Percentiles rank a stretch among this genome's conserved stretches.
Conservation (phyloP, 2,113 vertebrate genomes). For the Nansenia antarctica region DNA sequence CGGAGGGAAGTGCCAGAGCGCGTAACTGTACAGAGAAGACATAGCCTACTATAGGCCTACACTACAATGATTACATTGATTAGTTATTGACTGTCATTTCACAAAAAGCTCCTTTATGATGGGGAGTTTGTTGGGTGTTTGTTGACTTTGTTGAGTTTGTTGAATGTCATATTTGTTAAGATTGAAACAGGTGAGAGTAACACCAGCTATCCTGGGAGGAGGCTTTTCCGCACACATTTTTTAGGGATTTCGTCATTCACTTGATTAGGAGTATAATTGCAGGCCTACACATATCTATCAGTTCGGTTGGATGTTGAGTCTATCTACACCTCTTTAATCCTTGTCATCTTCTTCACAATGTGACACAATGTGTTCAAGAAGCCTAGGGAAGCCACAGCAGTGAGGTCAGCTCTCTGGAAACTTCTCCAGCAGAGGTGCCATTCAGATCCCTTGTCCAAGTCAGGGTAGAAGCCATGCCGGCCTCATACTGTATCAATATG, state of each 20-base stretch:
- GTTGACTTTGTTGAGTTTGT: no score
- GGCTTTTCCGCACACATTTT: no score
- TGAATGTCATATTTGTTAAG: no score
- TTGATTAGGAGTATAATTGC: no score
- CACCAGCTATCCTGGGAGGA: no score
- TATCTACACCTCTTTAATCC: not conserved
- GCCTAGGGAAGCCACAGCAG: not conserved
- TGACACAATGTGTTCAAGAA: not conserved
- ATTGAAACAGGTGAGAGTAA: no score
- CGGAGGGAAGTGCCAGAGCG: not conserved
- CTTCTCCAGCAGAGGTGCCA: constrained; percentile 43
- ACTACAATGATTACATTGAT: not conserved
- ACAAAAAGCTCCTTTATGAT: not conserved
- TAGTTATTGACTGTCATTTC: not conserved
- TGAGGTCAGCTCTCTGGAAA: constrained; percentile 58
- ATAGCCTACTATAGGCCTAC: no score
- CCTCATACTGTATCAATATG: not conserved
- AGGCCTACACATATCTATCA: no score
- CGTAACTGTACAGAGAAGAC: not conserved
- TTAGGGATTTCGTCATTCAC: no score
- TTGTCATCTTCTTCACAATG: not conserved
- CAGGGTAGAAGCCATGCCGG: constrained; percentile 11
- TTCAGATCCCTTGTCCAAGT: constrained; percentile 50
- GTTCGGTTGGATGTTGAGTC: no score
- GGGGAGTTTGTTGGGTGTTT: not conserved